Evolutionary conservation across 2,797 vertebrate genomes (phyloP), one percentile per base, ranked within the genome.

Genomic region (Clarias platycephalus): DNA sequence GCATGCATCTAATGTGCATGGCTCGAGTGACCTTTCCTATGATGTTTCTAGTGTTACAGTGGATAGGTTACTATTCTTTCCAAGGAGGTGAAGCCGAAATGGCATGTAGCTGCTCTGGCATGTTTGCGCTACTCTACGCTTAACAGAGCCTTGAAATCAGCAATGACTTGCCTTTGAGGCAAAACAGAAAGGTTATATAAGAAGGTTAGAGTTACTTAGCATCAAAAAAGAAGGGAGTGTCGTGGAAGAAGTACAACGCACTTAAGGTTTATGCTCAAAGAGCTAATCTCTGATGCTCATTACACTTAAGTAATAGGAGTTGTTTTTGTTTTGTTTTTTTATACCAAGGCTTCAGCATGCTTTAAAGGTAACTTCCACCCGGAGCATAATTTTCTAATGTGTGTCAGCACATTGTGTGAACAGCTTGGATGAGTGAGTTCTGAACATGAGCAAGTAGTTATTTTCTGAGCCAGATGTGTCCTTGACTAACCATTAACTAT

Each of bases 151-250:
- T 79, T n/a, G 28, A 57, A 79, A 64, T 72, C 63, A 63, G 40
- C 44, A 85, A 66, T 80, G 28, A 83, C 81, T 80, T 60, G 74
- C 34, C 85, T 86, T 64, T 63, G 44, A 34, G 85, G 68, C 76
- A 80, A 68, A 86, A 67, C n/a, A 74, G 31, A n/a, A 74, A 44
- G 49, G 62, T 80, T 86, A 83, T 24, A 55, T 60, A 83, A 79
- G 44, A 79, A 74, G 60, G 18, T 34, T 55, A 60, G 13, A 44
- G 64, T 24, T 58, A 63, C 15, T 34, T 71, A 79, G 16, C 63
- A 70, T 40, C 6, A 7, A 34, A 70, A 70, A 58, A 15, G 22
- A n/a, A 67, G 57, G 24, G 37, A 34, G n/a, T 37, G 40, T 63
- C 26, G 2, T 31, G 37, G 7, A 60, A 13, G 16, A 49, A 63